These are phyloP conservation scores for Trypoxylon attenuatum DNA, from an alignment of 2,888 invertebrate species.

Conservation along the genomic window DNA sequence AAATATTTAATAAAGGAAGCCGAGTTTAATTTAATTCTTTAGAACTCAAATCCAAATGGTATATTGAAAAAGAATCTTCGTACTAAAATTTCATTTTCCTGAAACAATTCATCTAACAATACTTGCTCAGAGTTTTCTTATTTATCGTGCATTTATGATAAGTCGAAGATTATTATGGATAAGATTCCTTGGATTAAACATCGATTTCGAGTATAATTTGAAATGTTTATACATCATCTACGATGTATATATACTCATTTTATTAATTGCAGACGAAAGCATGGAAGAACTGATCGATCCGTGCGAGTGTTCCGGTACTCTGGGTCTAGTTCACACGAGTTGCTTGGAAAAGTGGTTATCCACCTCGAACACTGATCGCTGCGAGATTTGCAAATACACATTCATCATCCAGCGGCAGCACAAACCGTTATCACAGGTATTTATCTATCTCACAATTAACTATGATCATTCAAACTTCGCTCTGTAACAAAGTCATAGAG, in stretches of 20 bases:
- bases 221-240: neutral
- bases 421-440: constrained; percentile 73
- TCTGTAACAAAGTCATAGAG: neutral
- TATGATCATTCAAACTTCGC: neutral
- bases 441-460: constrained; percentile 19
- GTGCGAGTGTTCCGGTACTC: constrained; percentile 77
- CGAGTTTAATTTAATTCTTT: too few species aligned
- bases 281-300: constrained; percentile 76
- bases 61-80: too few species aligned
- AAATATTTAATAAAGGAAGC: too few species aligned
- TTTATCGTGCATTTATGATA: too few species aligned
- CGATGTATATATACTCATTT: too few species aligned
- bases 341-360: constrained; percentile 79
- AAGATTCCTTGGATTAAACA: neutral
- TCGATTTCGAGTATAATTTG: neutral
- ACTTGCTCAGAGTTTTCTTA: too few species aligned
- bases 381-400: constrained; percentile 77
- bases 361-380: constrained; percentile 75
- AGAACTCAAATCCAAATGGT: too few species aligned
- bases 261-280: constrained; percentile 68
- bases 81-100: too few species aligned
- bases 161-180: too few species aligned
- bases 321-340: constrained; percentile 76
- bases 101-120: too few species aligned
- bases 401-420: constrained; percentile 73